These are phyloP conservation scores for Colinus virginianus DNA, from an alignment of 2,113 vertebrate species.

Conservation along the genomic window DNA sequence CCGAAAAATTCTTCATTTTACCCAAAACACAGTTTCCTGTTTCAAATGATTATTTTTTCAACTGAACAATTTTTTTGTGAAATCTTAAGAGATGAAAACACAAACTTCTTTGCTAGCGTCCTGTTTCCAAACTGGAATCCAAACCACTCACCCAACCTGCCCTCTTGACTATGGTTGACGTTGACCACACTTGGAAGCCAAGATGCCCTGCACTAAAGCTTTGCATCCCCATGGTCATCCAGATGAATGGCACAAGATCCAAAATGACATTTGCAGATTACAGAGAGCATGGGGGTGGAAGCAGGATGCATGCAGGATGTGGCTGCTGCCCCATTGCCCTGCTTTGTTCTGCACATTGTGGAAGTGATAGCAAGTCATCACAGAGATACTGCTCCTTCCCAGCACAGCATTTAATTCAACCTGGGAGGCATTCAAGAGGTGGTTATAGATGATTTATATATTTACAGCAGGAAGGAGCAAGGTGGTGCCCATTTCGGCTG, in stretches of 20 bases:
- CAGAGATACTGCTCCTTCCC: neutral
- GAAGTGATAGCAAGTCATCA: neutral
- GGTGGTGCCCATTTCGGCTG: neutral
- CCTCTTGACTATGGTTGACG: neutral
- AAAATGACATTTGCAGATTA: neutral
- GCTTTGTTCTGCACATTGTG: rapidly evolving
- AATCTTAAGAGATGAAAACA: neutral
- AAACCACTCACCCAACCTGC: neutral
- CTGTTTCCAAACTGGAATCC: neutral
- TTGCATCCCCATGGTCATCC: rapidly evolving
- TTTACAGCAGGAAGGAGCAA: rapidly evolving
- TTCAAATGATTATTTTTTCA: neutral
- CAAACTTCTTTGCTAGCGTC: neutral
- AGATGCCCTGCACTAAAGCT: neutral
- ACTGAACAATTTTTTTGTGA: neutral
- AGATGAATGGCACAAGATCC: neutral
- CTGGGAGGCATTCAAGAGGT: neutral
- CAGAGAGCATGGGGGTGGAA: neutral
- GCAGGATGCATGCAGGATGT: neutral
- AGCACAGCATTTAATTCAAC: neutral
- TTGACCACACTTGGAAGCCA: rapidly evolving
- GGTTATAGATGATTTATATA: neutral
- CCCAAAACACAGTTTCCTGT: neutral
- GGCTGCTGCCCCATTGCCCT: too few relatives aligned
- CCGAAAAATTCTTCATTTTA: neutral